Conservation (phyloP, 2,888 invertebrate genomes). For the Dryococelus australis region DNA sequence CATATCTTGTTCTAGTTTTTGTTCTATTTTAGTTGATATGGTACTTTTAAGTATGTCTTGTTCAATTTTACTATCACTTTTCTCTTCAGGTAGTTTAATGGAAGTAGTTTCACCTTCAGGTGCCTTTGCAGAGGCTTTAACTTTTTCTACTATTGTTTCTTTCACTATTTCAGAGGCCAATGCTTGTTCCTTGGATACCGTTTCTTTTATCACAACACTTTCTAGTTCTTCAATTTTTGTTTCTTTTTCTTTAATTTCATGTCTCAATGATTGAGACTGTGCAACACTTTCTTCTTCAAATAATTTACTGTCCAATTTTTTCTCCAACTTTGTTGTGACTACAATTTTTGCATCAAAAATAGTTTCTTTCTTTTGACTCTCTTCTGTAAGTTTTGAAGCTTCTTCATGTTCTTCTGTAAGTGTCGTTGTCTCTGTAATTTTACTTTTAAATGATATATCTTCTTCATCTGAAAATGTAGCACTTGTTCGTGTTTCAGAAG, state of each 20-base stretch:
- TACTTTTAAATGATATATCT: constrained; percentile 37
- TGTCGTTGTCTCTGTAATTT: constrained; percentile 40
- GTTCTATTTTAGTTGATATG: constrained; percentile 45
- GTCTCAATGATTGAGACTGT: constrained; percentile 54
- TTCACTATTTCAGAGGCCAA: constrained; percentile 59
- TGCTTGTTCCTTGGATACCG: constrained; percentile 58
- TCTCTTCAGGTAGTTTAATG: constrained; percentile 44
- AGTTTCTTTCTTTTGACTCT: constrained; percentile 41
- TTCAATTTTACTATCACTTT: constrained; percentile 47
- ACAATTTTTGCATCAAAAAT: constrained; percentile 50
- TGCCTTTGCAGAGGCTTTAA: constrained; percentile 46
- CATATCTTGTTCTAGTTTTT: constrained; percentile 44
- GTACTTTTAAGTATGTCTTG: constrained; percentile 43
- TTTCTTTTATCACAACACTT: constrained; percentile 57
- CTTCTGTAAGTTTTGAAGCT: constrained; percentile 33
- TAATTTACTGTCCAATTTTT: constrained; percentile 49
- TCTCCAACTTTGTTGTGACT: constrained; percentile 52
- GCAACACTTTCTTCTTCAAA: constrained; percentile 50
- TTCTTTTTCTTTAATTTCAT: constrained; percentile 48
- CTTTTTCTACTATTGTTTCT: constrained; percentile 48
- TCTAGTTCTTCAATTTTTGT: constrained; percentile 50
- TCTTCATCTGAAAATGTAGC: constrained; percentile 41
- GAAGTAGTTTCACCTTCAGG: constrained; percentile 40
- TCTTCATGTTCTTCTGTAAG: constrained; percentile 34
- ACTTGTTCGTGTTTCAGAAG: constrained; percentile 39